A percentile compares a stretch with the other conserved stretches of the same genome.
These are phyloP conservation scores for Cactoblastis cactorum DNA, from an alignment of 2,888 invertebrate genomes.

Conservation along the genomic window DNA sequence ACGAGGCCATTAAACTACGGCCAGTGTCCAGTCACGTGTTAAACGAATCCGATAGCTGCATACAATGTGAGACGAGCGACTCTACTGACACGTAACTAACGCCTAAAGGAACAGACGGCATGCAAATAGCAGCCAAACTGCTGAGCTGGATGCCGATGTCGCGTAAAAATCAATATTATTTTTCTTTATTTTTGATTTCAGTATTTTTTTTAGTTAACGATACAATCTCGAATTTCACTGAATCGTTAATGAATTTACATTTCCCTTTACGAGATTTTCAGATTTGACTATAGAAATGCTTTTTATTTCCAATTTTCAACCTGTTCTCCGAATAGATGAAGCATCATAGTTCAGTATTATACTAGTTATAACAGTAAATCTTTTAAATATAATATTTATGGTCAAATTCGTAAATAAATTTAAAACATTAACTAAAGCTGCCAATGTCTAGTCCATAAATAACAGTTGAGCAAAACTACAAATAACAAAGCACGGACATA, in stretches of 20 bases:
- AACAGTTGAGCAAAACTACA: not conserved
- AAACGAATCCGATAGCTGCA: constrained; percentile 74
- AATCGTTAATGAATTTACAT: no score
- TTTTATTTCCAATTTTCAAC: no score
- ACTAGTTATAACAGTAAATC: no score
- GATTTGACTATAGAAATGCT: no score
- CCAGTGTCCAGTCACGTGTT: constrained; percentile 74
- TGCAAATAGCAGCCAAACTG: constrained; percentile 31
- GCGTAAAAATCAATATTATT: not conserved
- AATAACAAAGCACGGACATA: constrained; percentile 8
- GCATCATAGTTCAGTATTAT: no score
- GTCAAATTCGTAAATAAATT: no score
- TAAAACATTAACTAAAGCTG: not conserved
- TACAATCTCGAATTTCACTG: not conserved
- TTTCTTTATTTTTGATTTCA: not conserved
- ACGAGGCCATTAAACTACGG: constrained; percentile 75
- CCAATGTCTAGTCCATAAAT: not conserved
- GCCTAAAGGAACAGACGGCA: constrained; percentile 35
- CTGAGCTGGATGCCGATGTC: constrained; percentile 11
- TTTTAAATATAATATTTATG: no score
- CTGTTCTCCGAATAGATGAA: no score
- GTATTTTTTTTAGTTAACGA: constrained; percentile 1
- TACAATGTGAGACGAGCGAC: constrained; percentile 53
- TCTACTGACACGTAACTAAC: constrained; percentile 44
- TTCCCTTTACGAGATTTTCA: no score